Base-by-base conservation (phyloP, 2,797 vertebrate species). In the Sus cebifrons region DNA sequence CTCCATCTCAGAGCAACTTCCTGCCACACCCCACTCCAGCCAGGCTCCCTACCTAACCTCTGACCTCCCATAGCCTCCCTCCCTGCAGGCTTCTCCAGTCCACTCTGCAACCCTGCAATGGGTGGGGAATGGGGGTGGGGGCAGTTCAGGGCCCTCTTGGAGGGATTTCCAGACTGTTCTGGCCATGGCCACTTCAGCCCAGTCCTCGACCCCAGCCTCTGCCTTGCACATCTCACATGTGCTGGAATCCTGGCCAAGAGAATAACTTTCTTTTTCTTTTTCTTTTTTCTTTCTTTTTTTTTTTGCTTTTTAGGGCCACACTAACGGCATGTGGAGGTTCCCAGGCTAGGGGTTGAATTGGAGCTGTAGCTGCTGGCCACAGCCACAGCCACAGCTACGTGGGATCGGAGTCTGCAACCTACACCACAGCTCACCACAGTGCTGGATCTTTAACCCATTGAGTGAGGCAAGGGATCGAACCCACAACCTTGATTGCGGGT, bases 1-100 rank as follows among this genome's bases (percentile, higher is more conserved):
- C 18, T 25, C 56, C 71, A 21, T 70, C 54, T 83, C 23, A 11
- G 83, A 85, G 81, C 74, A 40, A n/a, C 95, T 94, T 97, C 89
- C 91, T 77, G 86, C 77, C 44, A 14, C 7, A 3, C 68, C 86
- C 68, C 49, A 25, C 29, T n/a, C 40, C 44, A 67, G 18, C 84
- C 86, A 68, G 86, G 58, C 44, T 67, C 70, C 56, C 86, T 89
- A 40, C 56, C 86, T 89, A 40, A 74, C 91, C 90, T 85, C 54
- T 82, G 32, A 81, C 62, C 77, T 16, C 64, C 25, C 49, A 49
- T 68, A 60, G 79, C 25, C 84, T 89, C 77, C 70, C 17, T 20
- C 70, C 44, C 77, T 84, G 67, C 71, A 29, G 29, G 9, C 11
- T 27, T 6, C 14, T 40, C 54, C 64, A 6, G 27, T 75, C 40